Base-by-base conservation (phyloP, 2,797 vertebrate species). In the Furcifer pardalis region DNA sequence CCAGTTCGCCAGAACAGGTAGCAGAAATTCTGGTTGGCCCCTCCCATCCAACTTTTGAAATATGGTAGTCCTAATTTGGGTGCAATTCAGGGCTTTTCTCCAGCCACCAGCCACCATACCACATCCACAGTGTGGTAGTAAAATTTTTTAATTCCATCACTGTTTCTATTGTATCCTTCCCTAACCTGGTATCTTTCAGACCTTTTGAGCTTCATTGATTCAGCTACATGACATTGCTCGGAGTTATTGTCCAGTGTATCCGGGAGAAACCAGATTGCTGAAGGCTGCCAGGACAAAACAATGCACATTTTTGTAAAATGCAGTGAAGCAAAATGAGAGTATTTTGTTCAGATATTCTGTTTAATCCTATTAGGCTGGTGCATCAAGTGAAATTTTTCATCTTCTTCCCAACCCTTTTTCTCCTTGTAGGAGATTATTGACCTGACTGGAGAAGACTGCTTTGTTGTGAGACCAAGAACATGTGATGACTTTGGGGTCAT, bases 381-480 rank as follows among this genome's bases (percentile, higher is more conserved):
- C 77, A 73, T 7, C 77, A 19, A 69, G 21, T 27, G 40, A 42
- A 42, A 71, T 42, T 23, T 42, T 72, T 52, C 30, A n/a, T n/a
- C 40, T 17, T 12, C 27, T 7, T 30, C 40, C 56, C 25, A 4
- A 4, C 37, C n/a, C 30, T 5, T 68, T 56, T 68, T 79, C 23
- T 88, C 83, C 84, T 88, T 75, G 27, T 87, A 97, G 96, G 96
- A 95, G 35, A 81, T 96, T 84, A 96, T 97, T 1, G 96, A 97
- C 84, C 88, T 97, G 84, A 96, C 96, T 25, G 73, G 84, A 87
- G 94, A 96, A 0, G 91, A 87, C 66, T 71, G 23, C 40, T 52
- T 89, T 46, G 88, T 86, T 3, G 1, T 46, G 0, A 63, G 4
- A 0, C 73, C 59, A 74, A 15, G 32, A 40, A 85, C 77, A 0